Base-by-base conservation (phyloP, 2,113 vertebrate genomes). In the Paralichthys olivaceus region DNA sequence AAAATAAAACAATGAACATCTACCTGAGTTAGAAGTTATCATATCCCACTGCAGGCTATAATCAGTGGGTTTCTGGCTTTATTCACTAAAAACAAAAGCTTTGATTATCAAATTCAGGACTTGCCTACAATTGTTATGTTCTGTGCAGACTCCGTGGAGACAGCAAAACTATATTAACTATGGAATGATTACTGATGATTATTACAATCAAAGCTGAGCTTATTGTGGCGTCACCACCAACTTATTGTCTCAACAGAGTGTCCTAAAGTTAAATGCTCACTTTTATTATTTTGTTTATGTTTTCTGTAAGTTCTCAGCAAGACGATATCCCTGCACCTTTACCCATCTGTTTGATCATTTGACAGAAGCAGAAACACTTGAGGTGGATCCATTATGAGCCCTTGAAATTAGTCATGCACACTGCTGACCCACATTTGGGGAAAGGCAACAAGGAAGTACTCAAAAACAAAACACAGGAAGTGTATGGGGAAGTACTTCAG, bases 341-440 rank as follows among this genome's bases (percentile, higher is more conserved):
- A 53, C 13, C 49, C 8, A 25, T 23, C 12, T 4, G n/a, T 55
- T 22, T 23, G n/a, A 67, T 78, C 43, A 57, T 72, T 83, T 81
- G 55, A 82, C 65, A 40, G 34, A 73, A 62, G 65, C 57, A 19
- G 67, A 77, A 84, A 73, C 75, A 74, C 73, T 67, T 58, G 55
- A 73, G 79, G 29, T 37, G 19, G 5, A 47, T 71, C 72, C 45
- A 71, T 55, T 53, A 69, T 73, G 69, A 88, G 62, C 59, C 63
- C 32, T 70, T 71, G 69, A 70, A 83, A 84, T 88, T 78, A 88
- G 85, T 82, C 85, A 84, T 79, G 68, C 82, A 77, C 74, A n/a
- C 83, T 72, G 49, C 63, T 90, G 91, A 91, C 88, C 89, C 81
- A 91, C 91, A 90, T 91, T 90, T 76, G 66, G 75, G 26, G 74